A percentile compares a stretch with the other conserved stretches of the same genome.
phyloP scores from a whole-genome alignment of 2,797 vertebrate species.

The Tragopan temminckii region DNA sequence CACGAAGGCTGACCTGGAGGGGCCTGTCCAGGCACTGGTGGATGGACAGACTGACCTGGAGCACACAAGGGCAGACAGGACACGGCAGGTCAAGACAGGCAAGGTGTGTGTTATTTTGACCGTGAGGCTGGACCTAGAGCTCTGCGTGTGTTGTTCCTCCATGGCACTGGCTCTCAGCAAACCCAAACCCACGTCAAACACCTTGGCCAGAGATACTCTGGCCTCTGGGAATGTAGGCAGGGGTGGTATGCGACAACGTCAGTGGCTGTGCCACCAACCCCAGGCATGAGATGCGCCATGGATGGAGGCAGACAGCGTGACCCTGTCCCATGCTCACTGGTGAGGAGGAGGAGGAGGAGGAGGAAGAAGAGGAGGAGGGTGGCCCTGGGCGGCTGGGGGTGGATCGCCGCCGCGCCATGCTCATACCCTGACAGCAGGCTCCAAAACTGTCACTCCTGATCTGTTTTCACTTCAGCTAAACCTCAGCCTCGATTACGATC shows the following conservation, averaged over 20 bases:
- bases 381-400: not conserved
- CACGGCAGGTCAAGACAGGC: not conserved
- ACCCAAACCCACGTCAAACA: not conserved
- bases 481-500: conserved; percentile 84
- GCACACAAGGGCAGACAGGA: not conserved
- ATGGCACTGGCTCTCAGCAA: not conserved
- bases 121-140: not conserved
- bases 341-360: not conserved
- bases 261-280: not conserved
- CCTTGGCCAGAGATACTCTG: not conserved
- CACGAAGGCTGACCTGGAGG: not conserved
- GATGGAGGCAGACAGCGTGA: fast-evolving
- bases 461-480: conserved; percentile 82
- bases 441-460: conserved; percentile 87
- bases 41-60: not conserved
- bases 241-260: fast-evolving
- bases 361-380: not conserved
- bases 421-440: conserved; percentile 79
- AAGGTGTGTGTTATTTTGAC: not conserved
- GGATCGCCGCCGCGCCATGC: conserved; percentile 40
- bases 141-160: not conserved
- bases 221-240: not conserved
- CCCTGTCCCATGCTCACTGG: fast-evolving
- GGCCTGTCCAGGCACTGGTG: fast-evolving
- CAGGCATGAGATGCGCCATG: not conserved